Evolutionary conservation across 2,888 invertebrate genomes (phyloP).

Genomic region (Saturnia pavonia): DNA sequence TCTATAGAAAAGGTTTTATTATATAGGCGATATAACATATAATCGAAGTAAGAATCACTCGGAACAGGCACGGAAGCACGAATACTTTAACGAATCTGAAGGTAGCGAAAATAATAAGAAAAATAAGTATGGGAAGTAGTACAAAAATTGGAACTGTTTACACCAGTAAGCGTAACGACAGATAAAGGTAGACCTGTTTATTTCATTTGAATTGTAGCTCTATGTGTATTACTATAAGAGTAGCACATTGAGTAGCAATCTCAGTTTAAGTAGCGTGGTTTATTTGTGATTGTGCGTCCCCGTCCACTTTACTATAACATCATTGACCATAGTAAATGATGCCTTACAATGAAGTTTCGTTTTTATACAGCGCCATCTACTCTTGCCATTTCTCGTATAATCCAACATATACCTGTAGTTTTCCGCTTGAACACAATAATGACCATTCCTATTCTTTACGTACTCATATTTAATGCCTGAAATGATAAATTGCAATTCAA

Average conservation of each 20-base stretch:
- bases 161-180: too few species aligned
- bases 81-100: too few species aligned
- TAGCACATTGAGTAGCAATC: too few species aligned
- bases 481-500: not conserved
- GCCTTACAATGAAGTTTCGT: conserved; percentile 38
- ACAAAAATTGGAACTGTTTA: too few species aligned
- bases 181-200: too few species aligned
- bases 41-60: too few species aligned
- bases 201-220: too few species aligned
- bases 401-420: conserved; percentile 31
- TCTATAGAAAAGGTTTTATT: not conserved
- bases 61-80: too few species aligned
- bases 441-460: conserved; percentile 22
- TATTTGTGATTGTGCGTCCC: conserved; percentile 14
- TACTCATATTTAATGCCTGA: not conserved
- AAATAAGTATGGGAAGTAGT: too few species aligned
- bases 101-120: too few species aligned
- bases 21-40: too few species aligned
- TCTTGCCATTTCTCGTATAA: conserved; percentile 31
- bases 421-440: conserved; percentile 27
- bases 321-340: conserved; percentile 34
- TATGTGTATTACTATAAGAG: not conserved
- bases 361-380: conserved; percentile 48
- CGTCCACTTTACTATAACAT: conserved; percentile 30
- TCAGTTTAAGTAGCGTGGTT: not conserved